Evolutionary conservation across 2,888 invertebrate genomes (phyloP).

Genomic region (Oscheius sp.): DNA sequence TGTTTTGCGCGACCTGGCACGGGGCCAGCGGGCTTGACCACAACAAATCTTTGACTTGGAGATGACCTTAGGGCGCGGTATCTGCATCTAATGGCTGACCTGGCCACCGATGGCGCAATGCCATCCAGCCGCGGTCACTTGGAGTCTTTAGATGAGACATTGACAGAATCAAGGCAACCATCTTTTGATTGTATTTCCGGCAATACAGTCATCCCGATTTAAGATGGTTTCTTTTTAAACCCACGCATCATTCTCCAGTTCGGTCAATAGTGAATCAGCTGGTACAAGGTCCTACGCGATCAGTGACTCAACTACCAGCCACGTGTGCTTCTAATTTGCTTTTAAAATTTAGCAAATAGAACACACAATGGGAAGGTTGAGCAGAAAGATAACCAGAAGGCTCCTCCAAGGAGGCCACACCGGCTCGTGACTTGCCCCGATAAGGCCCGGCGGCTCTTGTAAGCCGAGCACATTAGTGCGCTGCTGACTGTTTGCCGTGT

Average conservation of each 20-base stretch:
- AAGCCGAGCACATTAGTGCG: slow-evolving; percentile 25
- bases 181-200: slow-evolving; percentile 3
- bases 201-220: background rate
- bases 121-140: background rate
- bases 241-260: background rate
- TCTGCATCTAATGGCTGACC: background rate
- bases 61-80: background rate
- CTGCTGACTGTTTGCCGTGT: background rate
- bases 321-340: background rate
- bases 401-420: slow-evolving; percentile 3
- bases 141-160: background rate
- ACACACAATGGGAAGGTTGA: background rate
- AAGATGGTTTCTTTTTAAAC: background rate
- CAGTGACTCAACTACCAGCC: slow-evolving; percentile 1
- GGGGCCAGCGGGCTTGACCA: background rate
- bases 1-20: background rate
- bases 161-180: background rate
- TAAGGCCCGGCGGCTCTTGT: slow-evolving; percentile 23
- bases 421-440: slow-evolving; percentile 15
- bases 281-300: background rate
- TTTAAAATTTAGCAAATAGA: slow-evolving; percentile 1
- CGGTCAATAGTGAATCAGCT: slow-evolving; percentile 13
- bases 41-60: background rate
- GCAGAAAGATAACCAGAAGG: background rate
- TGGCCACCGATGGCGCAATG: slow-evolving; percentile 15